phyloP scores from a whole-genome alignment of 2,113 vertebrate species.

The Sakesphorus luctuosus region DNA sequence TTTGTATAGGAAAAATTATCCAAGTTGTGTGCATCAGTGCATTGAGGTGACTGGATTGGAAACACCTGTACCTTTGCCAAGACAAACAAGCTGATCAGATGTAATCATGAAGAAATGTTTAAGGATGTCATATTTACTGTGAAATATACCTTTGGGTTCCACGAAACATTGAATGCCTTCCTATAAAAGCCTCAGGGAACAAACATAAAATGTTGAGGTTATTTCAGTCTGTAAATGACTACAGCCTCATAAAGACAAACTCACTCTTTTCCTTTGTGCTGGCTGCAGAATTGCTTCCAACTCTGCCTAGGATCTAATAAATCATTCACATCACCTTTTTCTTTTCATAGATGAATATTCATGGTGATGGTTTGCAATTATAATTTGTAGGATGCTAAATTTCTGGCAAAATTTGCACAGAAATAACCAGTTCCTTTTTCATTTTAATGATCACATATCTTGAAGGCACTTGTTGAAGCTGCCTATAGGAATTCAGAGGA shows the following conservation, averaged over 20 bases:
- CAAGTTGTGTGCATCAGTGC: rapidly evolving
- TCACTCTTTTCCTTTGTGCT: not conserved
- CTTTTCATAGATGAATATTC: conserved; percentile 28
- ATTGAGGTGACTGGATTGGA: not conserved
- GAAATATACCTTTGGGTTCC: not conserved
- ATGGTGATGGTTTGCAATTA: not conserved
- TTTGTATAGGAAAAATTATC: not conserved
- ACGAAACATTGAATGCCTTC: not conserved
- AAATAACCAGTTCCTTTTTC: not conserved
- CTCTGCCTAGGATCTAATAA: conserved; percentile 1
- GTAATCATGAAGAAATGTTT: not conserved
- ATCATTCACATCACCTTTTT: not conserved
- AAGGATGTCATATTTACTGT: not conserved
- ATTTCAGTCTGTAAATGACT: not conserved
- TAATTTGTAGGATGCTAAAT: not conserved
- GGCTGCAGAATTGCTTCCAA: not conserved
- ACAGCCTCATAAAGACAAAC: not conserved
- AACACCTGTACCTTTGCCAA: not conserved
- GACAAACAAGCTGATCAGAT: not conserved
- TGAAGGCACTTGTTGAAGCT: not conserved
- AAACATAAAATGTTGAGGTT: not conserved
- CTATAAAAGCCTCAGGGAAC: not conserved
- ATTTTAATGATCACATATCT: not conserved
- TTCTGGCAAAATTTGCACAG: conserved; percentile 22
- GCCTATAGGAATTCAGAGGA: not conserved